Evolutionary conservation across 2,888 invertebrate genomes (phyloP).

Genomic region (Electrophaes corylata): DNA sequence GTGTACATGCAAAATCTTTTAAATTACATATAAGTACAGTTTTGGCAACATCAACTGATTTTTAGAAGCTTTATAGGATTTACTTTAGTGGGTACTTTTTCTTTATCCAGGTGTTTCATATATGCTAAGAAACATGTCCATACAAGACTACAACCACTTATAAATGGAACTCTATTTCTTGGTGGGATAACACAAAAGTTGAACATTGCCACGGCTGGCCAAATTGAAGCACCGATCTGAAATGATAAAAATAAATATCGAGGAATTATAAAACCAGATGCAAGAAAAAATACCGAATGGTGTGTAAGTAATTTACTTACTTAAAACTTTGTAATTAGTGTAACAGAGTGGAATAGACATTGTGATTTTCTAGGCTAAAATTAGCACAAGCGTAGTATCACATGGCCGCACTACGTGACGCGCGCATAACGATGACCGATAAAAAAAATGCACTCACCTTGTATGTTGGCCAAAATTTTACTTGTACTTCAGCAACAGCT

Average conservation of each 20-base stretch:
- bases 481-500: conserved; percentile 87
- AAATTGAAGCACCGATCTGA: conserved; percentile 88
- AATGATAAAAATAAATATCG: no score
- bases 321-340: no score
- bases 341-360: no score
- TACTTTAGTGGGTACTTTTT: conserved; percentile 51
- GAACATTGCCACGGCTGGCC: conserved; percentile 90
- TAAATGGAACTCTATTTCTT: conserved; percentile 90
- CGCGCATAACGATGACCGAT: no score
- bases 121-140: conserved; percentile 93
- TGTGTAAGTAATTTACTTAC: no score
- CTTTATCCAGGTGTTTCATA: conserved; percentile 87
- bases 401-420: no score
- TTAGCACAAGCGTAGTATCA: no score
- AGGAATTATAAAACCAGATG: no score
- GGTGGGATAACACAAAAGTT: conserved; percentile 90
- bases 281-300: no score
- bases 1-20: conserved; percentile 1
- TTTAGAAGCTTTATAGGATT: conserved; percentile 50
- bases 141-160: conserved; percentile 89
- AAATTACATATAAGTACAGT: neutral
- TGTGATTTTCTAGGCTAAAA: no score
- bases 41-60: conserved; percentile 31
- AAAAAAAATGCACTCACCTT: conserved; percentile 77
- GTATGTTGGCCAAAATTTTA: conserved; percentile 90